phyloP scores from a whole-genome alignment of 2,797 vertebrate genomes.

The Cheirogaleus major region DNA sequence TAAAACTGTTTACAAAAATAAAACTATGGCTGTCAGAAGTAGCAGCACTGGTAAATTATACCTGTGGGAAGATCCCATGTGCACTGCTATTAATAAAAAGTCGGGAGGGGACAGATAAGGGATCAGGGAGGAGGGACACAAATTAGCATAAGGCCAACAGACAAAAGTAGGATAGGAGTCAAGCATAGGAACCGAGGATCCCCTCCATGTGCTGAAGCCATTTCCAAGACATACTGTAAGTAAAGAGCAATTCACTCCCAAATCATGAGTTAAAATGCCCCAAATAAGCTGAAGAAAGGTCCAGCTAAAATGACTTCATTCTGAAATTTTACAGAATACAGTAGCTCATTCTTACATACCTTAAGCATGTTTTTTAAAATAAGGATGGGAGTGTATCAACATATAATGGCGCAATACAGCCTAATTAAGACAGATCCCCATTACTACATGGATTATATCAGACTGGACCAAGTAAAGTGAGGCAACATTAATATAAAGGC shows the following conservation, averaged over 20 bases:
- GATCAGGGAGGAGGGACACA: neutral
- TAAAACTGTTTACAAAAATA: neutral
- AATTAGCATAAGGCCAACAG: neutral
- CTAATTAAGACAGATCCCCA: neutral
- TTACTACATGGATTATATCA: neutral
- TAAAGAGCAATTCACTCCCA: neutral
- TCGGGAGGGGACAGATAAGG: neutral
- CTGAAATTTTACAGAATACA: neutral
- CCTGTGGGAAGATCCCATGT: neutral
- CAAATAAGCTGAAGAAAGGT: neutral
- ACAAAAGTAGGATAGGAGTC: neutral
- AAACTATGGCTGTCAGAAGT: neutral
- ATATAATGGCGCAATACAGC: neutral
- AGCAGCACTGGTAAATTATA: neutral
- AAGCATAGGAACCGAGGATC: neutral
- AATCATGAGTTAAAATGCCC: neutral
- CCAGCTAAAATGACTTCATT: neutral
- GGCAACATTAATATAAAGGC: neutral
- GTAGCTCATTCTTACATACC: neutral
- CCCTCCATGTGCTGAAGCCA: fast-evolving
- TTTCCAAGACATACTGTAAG: neutral
- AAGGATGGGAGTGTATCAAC: neutral
- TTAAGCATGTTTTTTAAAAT: neutral
- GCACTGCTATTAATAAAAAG: neutral
- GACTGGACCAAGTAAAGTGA: neutral